A percentile compares a stretch with the other conserved stretches of the same genome.
Conservation (phyloP, 2,797 vertebrate species). For the Acridotheres tristis region DNA sequence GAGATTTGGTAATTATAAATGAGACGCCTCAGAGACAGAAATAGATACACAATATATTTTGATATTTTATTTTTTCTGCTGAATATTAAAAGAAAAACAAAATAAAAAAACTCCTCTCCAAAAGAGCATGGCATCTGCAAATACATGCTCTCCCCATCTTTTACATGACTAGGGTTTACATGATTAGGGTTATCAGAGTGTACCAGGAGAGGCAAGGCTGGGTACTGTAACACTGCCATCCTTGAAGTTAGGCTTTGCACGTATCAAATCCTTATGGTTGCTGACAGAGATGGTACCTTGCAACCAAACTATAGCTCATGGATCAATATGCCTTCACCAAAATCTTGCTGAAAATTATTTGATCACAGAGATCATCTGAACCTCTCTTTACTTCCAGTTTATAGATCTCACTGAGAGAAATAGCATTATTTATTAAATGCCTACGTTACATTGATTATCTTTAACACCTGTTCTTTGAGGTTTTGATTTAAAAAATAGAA, state of each 20-base stretch:
- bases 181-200: neutral
- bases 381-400: neutral
- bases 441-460: neutral
- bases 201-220: neutral
- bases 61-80: neutral
- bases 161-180: neutral
- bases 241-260: neutral
- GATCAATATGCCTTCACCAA: neutral
- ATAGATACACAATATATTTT: neutral
- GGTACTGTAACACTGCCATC: neutral
- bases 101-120: neutral
- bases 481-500: neutral
- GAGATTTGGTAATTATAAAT: neutral
- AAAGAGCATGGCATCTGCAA: neutral
- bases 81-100: neutral
- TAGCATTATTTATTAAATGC: neutral
- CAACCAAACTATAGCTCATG: neutral
- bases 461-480: neutral
- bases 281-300: neutral
- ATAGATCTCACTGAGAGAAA: neutral
- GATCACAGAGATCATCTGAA: neutral
- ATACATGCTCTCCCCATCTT: neutral
- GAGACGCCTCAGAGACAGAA: neutral
- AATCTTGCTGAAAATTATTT: neutral
- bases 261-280: neutral